Percentiles rank a stretch among this genome's conserved stretches.
These are phyloP conservation scores for Branchipolynoe longqiensis DNA, from an alignment of 2,888 invertebrate species.

Conservation along the genomic window DNA sequence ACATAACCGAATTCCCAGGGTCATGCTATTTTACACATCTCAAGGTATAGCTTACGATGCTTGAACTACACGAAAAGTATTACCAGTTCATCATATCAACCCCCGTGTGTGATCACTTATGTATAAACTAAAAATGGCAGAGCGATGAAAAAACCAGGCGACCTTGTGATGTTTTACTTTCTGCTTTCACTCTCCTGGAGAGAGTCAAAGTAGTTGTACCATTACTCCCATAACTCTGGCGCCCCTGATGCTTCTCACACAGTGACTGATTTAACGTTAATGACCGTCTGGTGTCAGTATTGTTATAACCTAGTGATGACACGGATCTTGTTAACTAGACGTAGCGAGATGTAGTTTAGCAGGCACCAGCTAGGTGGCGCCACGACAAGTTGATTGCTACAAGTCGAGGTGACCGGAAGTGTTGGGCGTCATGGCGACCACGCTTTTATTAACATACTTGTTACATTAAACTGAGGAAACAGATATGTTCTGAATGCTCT, in stretches of 20 bases:
- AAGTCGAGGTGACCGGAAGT: not conserved
- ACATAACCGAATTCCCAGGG: too few species aligned
- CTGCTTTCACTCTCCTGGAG: conserved; percentile 14
- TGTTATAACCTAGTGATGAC: conserved; percentile 21
- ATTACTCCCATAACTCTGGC: not conserved
- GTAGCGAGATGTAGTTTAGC: not conserved
- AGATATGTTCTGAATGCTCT: not conserved
- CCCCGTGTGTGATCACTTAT: conserved; percentile 16
- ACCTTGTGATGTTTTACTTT: not conserved
- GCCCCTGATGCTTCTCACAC: not conserved
- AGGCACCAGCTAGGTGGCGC: not conserved
- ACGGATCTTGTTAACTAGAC: conserved; percentile 2
- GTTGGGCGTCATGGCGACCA: not conserved
- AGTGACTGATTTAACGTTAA: conserved; percentile 18
- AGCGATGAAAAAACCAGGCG: not conserved
- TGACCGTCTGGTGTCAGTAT: conserved; percentile 11
- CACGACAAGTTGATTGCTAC: not conserved
- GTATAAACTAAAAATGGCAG: too few species aligned
- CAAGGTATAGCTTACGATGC: not conserved
- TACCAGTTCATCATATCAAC: conserved; percentile 41
- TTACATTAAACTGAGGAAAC: not conserved
- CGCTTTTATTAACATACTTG: not conserved
- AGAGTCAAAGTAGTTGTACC: conserved; percentile 5
- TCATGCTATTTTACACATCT: too few species aligned
- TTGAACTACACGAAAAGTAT: conserved; percentile 26